Conservation (phyloP, 2,888 invertebrate genomes). For the Parelbella ahira region DNA sequence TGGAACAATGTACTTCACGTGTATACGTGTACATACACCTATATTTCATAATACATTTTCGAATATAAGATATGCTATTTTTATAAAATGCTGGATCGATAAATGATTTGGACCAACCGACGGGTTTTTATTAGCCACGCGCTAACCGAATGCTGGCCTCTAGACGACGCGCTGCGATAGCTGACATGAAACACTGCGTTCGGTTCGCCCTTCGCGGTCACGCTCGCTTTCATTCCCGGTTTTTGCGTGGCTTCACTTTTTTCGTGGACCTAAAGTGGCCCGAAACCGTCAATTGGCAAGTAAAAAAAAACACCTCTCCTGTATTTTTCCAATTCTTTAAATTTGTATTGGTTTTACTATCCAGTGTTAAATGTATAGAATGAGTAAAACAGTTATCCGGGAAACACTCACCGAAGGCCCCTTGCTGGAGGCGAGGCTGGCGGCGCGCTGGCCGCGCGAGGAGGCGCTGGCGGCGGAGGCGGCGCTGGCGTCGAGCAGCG, state of each 20-base stretch:
- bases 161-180: constrained; percentile 67
- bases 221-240: neutral
- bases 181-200: constrained; percentile 50
- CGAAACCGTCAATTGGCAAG: neutral
- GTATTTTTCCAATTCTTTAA: too few relatives aligned
- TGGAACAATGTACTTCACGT: too few relatives aligned
- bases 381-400: neutral
- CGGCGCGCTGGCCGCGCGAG: constrained; percentile 57
- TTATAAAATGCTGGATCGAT: too few relatives aligned
- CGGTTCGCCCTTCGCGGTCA: neutral
- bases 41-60: too few relatives aligned
- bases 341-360: too few relatives aligned
- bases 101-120: constrained; percentile 39
- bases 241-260: neutral
- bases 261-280: neutral
- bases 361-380: too few relatives aligned
- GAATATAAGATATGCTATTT: too few relatives aligned
- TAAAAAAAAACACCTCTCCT: too few relatives aligned
- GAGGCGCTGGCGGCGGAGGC: too few relatives aligned
- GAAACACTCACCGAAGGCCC: constrained; percentile 2
- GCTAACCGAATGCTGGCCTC: constrained; percentile 58
- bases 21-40: too few relatives aligned
- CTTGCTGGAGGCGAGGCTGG: constrained; percentile 52
- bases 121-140: constrained; percentile 41
- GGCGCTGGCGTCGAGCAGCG: constrained; percentile 64